Evolutionary conservation across 2,888 invertebrate genomes (phyloP).

Genomic region (Ennomos quercinarius): DNA sequence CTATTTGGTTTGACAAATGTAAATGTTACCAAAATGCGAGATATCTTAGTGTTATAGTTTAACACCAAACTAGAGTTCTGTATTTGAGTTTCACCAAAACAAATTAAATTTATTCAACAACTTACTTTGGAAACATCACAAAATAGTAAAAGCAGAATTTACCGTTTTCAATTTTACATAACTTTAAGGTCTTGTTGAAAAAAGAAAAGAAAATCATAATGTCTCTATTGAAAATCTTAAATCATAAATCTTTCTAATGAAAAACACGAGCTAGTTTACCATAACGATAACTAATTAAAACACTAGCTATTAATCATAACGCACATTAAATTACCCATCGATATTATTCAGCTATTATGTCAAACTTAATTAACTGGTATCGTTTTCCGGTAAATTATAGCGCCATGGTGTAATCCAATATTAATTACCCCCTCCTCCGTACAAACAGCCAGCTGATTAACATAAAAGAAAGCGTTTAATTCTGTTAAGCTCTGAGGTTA

Average conservation of each 20-base stretch:
- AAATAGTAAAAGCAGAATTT: too few relatives aligned
- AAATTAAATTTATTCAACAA: too few relatives aligned
- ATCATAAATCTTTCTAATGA: constrained; percentile 14
- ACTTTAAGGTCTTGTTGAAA: too few relatives aligned
- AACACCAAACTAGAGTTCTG: too few relatives aligned
- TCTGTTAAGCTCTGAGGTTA: constrained; percentile 74
- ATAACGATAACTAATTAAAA: constrained; percentile 38
- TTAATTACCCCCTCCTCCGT: constrained; percentile 58
- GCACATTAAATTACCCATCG: constrained; percentile 53
- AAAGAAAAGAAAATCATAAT: background rate
- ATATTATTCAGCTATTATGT: constrained; percentile 57
- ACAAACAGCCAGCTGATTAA: constrained; percentile 77
- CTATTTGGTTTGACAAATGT: background rate
- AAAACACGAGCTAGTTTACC: constrained; percentile 23
- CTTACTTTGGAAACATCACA: too few relatives aligned
- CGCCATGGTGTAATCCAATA: constrained; percentile 53
- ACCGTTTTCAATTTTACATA: too few relatives aligned
- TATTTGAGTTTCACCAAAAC: too few relatives aligned
- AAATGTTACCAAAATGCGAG: background rate
- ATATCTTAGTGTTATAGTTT: too few relatives aligned
- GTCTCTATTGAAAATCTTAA: constrained; percentile 2
- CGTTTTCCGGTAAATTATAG: constrained; percentile 54
- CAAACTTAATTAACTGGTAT: constrained; percentile 56
- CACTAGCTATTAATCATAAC: constrained; percentile 51
- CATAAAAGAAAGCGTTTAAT: constrained; percentile 81